Percentiles rank a stretch among this genome's conserved stretches.
Conservation (phyloP, 2,797 vertebrate genomes). For the Cichlasoma orientale region DNA sequence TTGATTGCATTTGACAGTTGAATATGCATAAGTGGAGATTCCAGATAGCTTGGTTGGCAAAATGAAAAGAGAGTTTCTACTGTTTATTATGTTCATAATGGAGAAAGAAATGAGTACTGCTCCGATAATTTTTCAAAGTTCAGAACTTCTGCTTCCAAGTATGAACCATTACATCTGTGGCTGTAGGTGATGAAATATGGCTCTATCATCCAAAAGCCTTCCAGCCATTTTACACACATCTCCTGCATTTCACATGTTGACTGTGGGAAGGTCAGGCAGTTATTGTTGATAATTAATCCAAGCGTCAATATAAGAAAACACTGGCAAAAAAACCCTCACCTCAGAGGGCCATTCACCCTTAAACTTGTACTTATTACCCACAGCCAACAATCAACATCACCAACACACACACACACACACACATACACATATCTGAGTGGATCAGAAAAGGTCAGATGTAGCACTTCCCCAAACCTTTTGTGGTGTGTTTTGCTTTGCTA, state of each 20-base stretch:
- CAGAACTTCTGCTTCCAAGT: background rate
- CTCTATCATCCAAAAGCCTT: background rate
- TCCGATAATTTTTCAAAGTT: background rate
- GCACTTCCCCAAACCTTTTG: slow-evolving; percentile 64
- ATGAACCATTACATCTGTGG: background rate
- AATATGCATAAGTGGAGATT: background rate
- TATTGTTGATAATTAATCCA: background rate
- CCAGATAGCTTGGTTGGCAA: background rate
- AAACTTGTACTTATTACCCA: slow-evolving; percentile 55
- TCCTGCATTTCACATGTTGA: no score
- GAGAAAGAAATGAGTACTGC: background rate
- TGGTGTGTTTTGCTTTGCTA: slow-evolving; percentile 58
- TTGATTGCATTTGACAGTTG: background rate
- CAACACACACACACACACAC: slow-evolving; percentile 20
- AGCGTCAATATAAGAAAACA: background rate
- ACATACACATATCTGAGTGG: slow-evolving; percentile 29
- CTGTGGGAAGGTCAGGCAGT: accelerated
- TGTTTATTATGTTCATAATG: background rate
- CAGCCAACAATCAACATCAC: slow-evolving; percentile 36
- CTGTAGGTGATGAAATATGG: background rate
- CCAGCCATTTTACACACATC: no score
- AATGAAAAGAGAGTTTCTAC: background rate
- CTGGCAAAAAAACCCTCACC: background rate
- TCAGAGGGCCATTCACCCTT: slow-evolving; percentile 41
- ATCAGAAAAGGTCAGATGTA: slow-evolving; percentile 78